Base-by-base conservation (phyloP, 2,797 vertebrate species). In the Danionella dracula region DNA sequence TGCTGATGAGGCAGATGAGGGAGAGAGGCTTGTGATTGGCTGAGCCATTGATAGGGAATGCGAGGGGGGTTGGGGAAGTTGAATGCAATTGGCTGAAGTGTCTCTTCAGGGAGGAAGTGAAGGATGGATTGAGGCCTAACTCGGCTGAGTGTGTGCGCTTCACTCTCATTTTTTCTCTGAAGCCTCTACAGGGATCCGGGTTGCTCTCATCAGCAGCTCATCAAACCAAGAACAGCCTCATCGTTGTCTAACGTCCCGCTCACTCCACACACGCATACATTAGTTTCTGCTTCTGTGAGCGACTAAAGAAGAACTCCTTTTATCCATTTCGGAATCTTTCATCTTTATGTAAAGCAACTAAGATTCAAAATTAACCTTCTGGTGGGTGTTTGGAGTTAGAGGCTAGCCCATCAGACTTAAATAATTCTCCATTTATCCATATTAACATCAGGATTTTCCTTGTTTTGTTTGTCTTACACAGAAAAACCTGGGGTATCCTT, bases 1-100 rank as follows among this genome's bases (percentile, higher is more conserved):
- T 78, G 78, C 74, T 81, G 83, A 80, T 82, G 82, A 78, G 76
- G 80, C 81, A 80, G 72, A 78, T 78, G 77, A 82, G 78, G 59
- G 66, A 74, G 68, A 60, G 66, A 74, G 68, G 71, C 75, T 37
- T 61, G 82, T 81, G 85, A 85, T 78, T 86, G 87, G 81, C 77
- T 59, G 74, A 83, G 79, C 62, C 74, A 76, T 85, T 82, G 80
- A 81, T 78, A 83, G 69, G 78, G 76, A 76, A 78, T 16, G 54
- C 51, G 67, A 53, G 55, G 85, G 77, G 75, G 81, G 79, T 76
- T 73, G 76, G 53, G 81, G 35, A 66, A 17, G 70, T 20, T 37
- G 0, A 4, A 64, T 40, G 55, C 77, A 77, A 86, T 89, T 91
- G 88, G 88, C 75, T 78, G 73, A 59, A 61, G 29, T 12, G 59